These are phyloP conservation scores for Lepeophtheirus salmonis DNA, from an alignment of 1,140 invertebrate genomes.

Conservation along the genomic window DNA sequence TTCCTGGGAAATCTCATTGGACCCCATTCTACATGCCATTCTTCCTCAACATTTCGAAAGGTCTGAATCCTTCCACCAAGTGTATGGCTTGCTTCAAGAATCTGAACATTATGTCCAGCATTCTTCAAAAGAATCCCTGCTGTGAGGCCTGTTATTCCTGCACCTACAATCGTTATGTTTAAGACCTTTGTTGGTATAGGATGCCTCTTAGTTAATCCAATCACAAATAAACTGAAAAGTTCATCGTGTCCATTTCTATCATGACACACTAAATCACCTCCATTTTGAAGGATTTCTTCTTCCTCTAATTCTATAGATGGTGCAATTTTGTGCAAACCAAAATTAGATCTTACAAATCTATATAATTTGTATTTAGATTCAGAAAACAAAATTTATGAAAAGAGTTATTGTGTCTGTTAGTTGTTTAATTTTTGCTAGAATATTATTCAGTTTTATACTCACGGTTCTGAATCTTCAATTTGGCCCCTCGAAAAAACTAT, in stretches of 20 bases:
- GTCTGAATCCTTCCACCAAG: background rate
- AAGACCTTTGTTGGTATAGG: background rate
- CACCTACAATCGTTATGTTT: background rate
- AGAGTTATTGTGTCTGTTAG: too few species aligned
- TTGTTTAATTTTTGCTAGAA: too few species aligned
- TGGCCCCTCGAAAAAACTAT: too few species aligned
- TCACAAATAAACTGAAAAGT: background rate
- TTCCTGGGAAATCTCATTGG: background rate
- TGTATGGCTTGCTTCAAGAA: background rate
- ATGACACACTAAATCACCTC: background rate
- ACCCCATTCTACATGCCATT: background rate
- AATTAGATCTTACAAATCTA: too few species aligned
- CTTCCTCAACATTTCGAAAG: background rate
- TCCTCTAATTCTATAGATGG: too few species aligned
- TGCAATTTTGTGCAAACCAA: too few species aligned
- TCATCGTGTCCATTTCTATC: background rate
- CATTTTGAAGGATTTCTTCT: background rate
- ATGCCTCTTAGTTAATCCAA: background rate
- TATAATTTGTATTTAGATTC: too few species aligned
- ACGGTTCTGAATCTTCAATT: too few species aligned
- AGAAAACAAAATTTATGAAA: too few species aligned
- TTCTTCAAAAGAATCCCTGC: background rate
- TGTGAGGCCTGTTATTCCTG: background rate
- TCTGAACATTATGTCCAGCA: background rate
- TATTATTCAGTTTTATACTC: too few species aligned